A percentile compares a stretch with the other conserved stretches of the same genome.
Evolutionary conservation across 30 jellyfish, hydroid and myxozoan species (phyloP).

Genomic region (Nemopilema nomurai): DNA sequence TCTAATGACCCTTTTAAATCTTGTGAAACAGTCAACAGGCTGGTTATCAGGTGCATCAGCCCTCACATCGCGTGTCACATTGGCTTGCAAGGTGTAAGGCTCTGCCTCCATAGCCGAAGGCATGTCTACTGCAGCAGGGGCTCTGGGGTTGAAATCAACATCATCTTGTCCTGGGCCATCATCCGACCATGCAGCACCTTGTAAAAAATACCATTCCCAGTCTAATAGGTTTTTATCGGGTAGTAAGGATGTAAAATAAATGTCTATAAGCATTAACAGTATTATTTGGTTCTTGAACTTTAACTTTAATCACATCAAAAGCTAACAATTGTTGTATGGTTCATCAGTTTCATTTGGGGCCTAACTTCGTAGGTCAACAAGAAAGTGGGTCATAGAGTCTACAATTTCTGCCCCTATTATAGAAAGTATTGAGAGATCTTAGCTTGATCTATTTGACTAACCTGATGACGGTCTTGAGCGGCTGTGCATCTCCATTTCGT

Average conservation of each 20-base stretch:
- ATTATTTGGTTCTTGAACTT: too few relatives aligned
- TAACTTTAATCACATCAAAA: too few relatives aligned
- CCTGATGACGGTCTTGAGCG: slow-evolving; percentile 80
- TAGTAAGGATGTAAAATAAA: neutral
- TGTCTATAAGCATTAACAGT: too few relatives aligned
- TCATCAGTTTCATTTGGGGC: too few relatives aligned
- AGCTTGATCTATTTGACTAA: neutral
- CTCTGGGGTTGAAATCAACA: slow-evolving; percentile 94
- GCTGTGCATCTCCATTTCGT: slow-evolving; percentile 88
- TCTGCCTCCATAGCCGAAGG: slow-evolving; percentile 99
- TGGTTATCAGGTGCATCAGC: slow-evolving; percentile 77
- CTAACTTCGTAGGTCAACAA: too few relatives aligned
- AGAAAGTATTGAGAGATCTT: neutral
- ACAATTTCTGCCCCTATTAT: too few relatives aligned
- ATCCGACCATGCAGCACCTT: slow-evolving; percentile 90
- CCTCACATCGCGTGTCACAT: slow-evolving; percentile 91
- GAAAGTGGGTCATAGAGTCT: too few relatives aligned
- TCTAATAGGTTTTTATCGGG: neutral
- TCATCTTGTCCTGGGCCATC: slow-evolving; percentile 99
- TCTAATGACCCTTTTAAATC: slow-evolving; percentile 84
- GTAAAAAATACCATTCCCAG: neutral
- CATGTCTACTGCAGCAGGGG: slow-evolving; percentile 88
- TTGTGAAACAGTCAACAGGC: slow-evolving; percentile 90
- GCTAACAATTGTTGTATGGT: too few relatives aligned
- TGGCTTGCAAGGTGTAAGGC: slow-evolving; percentile 94